Percentiles rank a stretch among this genome's conserved stretches.
Evolutionary conservation across 2,113 vertebrate genomes (phyloP).

Genomic region (Sporophila hypoxantha): DNA sequence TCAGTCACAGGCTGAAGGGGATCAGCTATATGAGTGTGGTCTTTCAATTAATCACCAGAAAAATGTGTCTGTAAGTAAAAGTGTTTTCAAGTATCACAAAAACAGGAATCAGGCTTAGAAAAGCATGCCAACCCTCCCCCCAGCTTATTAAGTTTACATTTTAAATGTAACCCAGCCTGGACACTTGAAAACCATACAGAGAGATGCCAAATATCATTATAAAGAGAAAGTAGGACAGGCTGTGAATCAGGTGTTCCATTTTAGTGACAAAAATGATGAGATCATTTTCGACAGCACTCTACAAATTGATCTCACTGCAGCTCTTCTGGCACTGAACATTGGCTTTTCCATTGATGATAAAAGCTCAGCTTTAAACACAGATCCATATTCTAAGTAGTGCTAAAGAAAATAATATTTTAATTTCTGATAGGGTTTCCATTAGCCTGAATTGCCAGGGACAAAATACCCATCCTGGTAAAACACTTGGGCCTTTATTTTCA

Average conservation of each 20-base stretch:
- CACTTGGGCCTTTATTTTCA: background rate
- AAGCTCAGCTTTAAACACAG: constrained; percentile 25
- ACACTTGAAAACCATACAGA: constrained; percentile 41
- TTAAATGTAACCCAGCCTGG: constrained; percentile 37
- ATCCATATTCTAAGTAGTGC: constrained; percentile 33
- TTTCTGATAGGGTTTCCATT: constrained; percentile 51
- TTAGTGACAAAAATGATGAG: constrained; percentile 57
- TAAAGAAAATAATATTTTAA: constrained; percentile 45
- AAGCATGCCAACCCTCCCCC: background rate
- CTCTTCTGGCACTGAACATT: constrained; percentile 38
- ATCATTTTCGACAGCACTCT: constrained; percentile 53
- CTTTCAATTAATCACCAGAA: constrained; percentile 20
- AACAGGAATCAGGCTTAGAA: background rate
- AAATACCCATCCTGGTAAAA: background rate
- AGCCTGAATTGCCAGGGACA: constrained; percentile 36
- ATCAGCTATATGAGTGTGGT: background rate
- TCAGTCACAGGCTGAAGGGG: background rate
- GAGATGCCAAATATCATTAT: constrained; percentile 44
- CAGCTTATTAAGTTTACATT: constrained; percentile 29
- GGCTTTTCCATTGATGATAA: constrained; percentile 33
- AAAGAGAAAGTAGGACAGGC: constrained; percentile 40
- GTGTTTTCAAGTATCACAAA: constrained; percentile 27
- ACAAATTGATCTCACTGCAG: constrained; percentile 55
- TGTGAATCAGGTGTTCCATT: constrained; percentile 38
- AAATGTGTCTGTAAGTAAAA: background rate